phyloP scores from a whole-genome alignment of 2,113 vertebrate species.

The Callocephalon fimbriatum region DNA sequence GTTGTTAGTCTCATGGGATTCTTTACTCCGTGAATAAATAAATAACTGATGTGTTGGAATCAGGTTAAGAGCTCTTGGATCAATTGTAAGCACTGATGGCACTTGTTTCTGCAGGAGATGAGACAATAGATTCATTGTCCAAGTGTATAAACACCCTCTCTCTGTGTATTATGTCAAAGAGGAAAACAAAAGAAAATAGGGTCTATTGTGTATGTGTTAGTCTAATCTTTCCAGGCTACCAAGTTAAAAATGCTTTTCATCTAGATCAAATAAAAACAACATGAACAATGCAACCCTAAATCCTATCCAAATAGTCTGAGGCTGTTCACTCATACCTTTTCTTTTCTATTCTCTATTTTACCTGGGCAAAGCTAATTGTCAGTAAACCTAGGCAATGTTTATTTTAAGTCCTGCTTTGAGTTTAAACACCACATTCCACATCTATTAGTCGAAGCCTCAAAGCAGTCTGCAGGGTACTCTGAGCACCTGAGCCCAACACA shows the following conservation, averaged over 20 bases:
- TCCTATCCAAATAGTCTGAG: neutral
- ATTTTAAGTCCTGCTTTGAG: constrained; percentile 1
- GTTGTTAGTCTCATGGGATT: neutral
- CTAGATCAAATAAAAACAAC: constrained; percentile 34
- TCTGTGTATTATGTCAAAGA: constrained; percentile 33
- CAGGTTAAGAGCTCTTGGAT: constrained; percentile 59
- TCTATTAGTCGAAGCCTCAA: neutral
- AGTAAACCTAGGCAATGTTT: neutral
- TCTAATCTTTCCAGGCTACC: constrained; percentile 45
- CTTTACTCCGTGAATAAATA: constrained; percentile 44
- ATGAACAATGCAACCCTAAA: neutral
- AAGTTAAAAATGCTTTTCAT: constrained; percentile 64
- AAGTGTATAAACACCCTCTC: constrained; percentile 36
- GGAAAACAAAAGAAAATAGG: constrained; percentile 62
- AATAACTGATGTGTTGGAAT: constrained; percentile 33
- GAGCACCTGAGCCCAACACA: neutral
- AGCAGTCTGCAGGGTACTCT: neutral
- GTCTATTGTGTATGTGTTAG: constrained; percentile 39
- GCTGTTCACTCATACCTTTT: neutral
- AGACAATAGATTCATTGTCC: constrained; percentile 52
- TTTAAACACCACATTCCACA: neutral
- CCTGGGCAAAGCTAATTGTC: neutral
- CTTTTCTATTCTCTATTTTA: neutral
- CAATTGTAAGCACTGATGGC: constrained; percentile 15
- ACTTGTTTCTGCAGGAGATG: constrained; percentile 41